Evolutionary conservation across 2,113 vertebrate genomes (phyloP).

Genomic region (Charadrius vociferus): DNA sequence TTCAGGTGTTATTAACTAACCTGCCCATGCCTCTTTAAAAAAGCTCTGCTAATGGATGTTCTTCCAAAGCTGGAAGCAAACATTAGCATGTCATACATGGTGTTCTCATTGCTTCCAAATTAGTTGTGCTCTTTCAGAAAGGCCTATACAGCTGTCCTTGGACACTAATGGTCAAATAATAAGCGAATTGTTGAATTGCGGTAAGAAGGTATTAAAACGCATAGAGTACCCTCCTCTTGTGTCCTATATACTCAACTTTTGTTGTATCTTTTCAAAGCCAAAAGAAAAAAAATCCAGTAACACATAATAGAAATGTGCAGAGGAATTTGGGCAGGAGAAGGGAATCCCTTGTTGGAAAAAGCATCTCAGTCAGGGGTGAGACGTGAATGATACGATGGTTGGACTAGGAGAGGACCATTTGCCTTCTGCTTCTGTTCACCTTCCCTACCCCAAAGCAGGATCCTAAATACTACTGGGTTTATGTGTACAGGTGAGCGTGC

Average conservation of each 20-base stretch:
- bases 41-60: not conserved
- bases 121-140: not conserved
- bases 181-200: not conserved
- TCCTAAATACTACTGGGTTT: accelerated
- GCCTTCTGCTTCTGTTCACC: not conserved
- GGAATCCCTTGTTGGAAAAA: not conserved
- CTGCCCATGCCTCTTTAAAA: not conserved
- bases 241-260: not conserved
- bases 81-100: accelerated
- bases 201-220: not conserved
- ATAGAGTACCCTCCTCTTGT: not conserved
- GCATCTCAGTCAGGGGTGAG: not conserved
- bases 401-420: not conserved
- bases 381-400: not conserved
- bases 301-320: not conserved
- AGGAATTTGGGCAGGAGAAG: not conserved
- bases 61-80: not conserved
- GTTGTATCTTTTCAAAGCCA: not conserved
- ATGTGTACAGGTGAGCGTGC: not conserved
- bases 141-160: not conserved
- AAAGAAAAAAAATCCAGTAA: not conserved
- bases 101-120: not conserved
- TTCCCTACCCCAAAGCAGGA: not conserved
- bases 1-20: not conserved
- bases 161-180: not conserved